Evolutionary conservation across 1,140 invertebrate species (phyloP).

Genomic region (Pantala flavescens): DNA sequence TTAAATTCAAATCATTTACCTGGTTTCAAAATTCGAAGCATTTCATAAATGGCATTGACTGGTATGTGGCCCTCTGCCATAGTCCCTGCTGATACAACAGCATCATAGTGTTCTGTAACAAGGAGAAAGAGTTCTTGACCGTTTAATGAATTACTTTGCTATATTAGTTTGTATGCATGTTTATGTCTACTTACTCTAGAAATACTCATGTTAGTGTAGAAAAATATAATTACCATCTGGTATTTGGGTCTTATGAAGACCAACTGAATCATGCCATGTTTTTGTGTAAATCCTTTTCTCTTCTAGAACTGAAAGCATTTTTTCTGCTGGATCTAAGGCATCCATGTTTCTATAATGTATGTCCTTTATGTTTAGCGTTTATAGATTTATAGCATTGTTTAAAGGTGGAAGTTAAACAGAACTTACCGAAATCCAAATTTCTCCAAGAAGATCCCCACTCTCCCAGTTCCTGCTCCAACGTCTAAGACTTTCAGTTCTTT

Average conservation of each 20-base stretch:
- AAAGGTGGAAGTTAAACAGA: too few relatives aligned
- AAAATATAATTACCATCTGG: neutral
- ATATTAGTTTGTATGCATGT: neutral
- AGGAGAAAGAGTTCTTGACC: neutral
- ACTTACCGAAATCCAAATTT: conserved; percentile 24
- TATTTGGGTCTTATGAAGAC: neutral
- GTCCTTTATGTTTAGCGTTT: too few relatives aligned
- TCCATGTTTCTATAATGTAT: neutral
- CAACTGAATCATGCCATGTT: neutral
- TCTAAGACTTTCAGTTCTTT: conserved; percentile 27
- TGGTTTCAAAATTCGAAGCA: neutral
- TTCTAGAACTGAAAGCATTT: neutral
- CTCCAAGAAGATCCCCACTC: conserved; percentile 27
- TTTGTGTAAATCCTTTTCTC: neutral
- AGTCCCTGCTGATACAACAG: neutral
- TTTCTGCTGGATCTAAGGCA: neutral
- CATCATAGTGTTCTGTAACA: neutral
- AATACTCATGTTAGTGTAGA: too few relatives aligned
- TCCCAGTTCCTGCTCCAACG: conserved; percentile 33
- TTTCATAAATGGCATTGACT: neutral
- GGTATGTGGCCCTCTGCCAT: neutral
- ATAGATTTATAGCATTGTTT: too few relatives aligned
- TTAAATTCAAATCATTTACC: too few relatives aligned
- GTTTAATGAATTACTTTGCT: neutral
- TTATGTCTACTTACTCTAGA: too few relatives aligned